Conservation (phyloP, 2,797 vertebrate genomes). For the Botia kubotai region DNA sequence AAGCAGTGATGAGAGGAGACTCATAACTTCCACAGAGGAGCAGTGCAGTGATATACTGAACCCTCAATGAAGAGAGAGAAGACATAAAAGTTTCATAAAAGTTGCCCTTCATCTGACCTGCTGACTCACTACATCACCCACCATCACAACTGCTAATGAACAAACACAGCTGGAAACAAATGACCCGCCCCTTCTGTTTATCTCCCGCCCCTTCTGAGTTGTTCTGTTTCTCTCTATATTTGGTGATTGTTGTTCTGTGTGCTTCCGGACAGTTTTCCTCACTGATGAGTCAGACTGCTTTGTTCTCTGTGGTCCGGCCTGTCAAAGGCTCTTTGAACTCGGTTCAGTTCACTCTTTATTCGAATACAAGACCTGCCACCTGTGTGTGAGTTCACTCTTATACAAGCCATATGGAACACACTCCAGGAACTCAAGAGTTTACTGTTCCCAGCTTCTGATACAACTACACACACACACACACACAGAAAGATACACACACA, state of each 20-base stretch:
- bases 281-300: conserved; percentile 32
- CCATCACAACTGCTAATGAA: conserved; percentile 56
- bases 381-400: conserved; percentile 22
- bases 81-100: conserved; percentile 31
- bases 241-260: conserved; percentile 9
- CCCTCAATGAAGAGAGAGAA: conserved; percentile 30
- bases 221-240: conserved; percentile 20
- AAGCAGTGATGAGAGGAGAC: conserved; percentile 52
- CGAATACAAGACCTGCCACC: conserved; percentile 29
- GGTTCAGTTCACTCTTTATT: conserved; percentile 14
- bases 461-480: not conserved
- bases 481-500: not conserved
- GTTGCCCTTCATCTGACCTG: conserved; percentile 53
- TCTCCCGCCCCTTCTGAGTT: conserved; percentile 21
- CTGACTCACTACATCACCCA: conserved; percentile 43
- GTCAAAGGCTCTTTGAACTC: conserved; percentile 38
- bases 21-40: conserved; percentile 53
- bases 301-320: conserved; percentile 23
- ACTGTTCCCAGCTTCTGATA: conserved; percentile 39
- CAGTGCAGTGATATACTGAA: conserved; percentile 59
- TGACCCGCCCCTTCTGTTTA: conserved; percentile 21
- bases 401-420: conserved; percentile 46
- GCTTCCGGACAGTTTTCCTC: conserved; percentile 18
- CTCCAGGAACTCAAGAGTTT: conserved; percentile 20
- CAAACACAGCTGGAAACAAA: conserved; percentile 54